These are phyloP conservation scores for Tethea ocularis DNA, from an alignment of 2,888 invertebrate genomes.

Conservation along the genomic window DNA sequence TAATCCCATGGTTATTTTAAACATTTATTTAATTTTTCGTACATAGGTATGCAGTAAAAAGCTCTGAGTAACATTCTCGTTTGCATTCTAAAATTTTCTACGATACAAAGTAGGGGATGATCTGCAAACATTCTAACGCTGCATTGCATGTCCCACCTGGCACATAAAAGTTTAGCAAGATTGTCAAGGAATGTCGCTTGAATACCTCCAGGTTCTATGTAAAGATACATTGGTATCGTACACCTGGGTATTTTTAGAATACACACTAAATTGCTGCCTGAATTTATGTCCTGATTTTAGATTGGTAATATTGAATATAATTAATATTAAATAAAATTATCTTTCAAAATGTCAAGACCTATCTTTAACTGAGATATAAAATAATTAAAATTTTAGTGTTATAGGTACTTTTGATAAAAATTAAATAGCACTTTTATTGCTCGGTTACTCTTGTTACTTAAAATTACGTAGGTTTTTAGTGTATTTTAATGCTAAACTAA, in stretches of 20 bases:
- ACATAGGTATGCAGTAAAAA: neutral
- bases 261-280: neutral
- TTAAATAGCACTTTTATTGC: too few relatives aligned
- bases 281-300: neutral
- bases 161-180: constrained; percentile 20
- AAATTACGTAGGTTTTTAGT: too few relatives aligned
- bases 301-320: too few relatives aligned
- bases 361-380: too few relatives aligned
- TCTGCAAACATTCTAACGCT: constrained; percentile 7
- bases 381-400: too few relatives aligned
- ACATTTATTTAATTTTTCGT: too few relatives aligned
- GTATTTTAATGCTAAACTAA: too few relatives aligned
- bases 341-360: too few relatives aligned
- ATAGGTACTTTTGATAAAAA: too few relatives aligned
- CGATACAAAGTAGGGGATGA: constrained; percentile 7
- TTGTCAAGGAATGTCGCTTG: constrained; percentile 17
- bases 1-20: too few relatives aligned
- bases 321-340: too few relatives aligned
- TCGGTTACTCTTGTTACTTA: too few relatives aligned
- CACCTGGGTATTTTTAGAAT: neutral
- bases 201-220: neutral
- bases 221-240: constrained; percentile 4
- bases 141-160: constrained; percentile 6
- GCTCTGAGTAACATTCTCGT: neutral
- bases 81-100: neutral